Evolutionary conservation across 2,113 vertebrate species (phyloP).

Genomic region (Falcunculus frontatus): DNA sequence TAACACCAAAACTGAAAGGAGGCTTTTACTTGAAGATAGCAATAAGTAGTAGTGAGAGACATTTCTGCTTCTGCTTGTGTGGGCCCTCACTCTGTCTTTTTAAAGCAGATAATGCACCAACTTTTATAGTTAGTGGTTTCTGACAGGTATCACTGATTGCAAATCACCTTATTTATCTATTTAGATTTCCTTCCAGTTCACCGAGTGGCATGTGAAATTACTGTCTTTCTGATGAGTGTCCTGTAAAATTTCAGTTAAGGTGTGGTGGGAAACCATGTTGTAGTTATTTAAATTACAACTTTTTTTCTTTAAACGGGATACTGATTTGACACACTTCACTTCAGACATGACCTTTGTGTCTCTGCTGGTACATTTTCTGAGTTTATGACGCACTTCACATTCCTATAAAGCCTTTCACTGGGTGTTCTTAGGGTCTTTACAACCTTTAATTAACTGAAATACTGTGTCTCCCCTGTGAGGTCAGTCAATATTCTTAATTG

Average conservation of each 20-base stretch:
- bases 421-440: neutral
- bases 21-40: neutral
- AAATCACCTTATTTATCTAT: neutral
- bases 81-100: neutral
- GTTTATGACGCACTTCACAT: neutral
- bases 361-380: neutral
- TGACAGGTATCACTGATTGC: neutral
- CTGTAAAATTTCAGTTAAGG: neutral
- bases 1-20: neutral
- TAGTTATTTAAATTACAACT: neutral
- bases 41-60: neutral
- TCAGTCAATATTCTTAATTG: neutral
- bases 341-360: neutral
- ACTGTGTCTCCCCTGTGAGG: neutral
- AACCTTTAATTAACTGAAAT: neutral
- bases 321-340: neutral
- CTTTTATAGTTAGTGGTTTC: neutral
- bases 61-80: neutral
- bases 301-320: neutral
- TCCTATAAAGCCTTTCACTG: neutral
- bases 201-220: neutral
- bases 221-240: neutral
- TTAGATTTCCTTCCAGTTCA: neutral
- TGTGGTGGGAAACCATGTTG: fast-evolving
- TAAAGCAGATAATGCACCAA: neutral